Percentiles rank a stretch among this genome's conserved stretches.
These are phyloP conservation scores for Sarcophilus harrisii DNA, from an alignment of 2,797 vertebrate genomes.

Conservation along the genomic window DNA sequence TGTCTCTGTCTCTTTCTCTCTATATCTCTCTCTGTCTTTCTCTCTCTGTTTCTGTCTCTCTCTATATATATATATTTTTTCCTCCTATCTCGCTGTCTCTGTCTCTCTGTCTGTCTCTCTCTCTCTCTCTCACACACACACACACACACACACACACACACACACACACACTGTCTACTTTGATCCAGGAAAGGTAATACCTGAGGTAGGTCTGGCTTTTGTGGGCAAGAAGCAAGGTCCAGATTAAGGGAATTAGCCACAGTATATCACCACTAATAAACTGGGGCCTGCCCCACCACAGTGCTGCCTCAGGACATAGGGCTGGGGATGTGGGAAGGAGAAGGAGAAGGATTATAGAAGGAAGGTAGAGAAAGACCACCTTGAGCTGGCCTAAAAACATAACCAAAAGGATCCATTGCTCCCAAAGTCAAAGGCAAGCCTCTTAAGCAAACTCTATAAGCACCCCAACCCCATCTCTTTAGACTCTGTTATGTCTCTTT, in stretches of 20 bases:
- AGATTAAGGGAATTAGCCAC: constrained; percentile 89
- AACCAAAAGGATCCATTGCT: background rate
- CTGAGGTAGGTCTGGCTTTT: constrained; percentile 87
- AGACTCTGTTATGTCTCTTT: background rate
- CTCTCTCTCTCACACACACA: too few relatives aligned
- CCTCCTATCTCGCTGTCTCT: too few relatives aligned
- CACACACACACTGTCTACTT: constrained; percentile 80
- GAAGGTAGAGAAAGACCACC: background rate
- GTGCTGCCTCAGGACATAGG: constrained; percentile 76
- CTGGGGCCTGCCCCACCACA: constrained; percentile 84
- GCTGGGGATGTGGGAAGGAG: background rate
- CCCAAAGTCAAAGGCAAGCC: background rate
- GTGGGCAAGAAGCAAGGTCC: constrained; percentile 83
- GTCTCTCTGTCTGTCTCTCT: too few relatives aligned
- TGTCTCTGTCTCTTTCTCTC: too few relatives aligned
- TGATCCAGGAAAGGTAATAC: constrained; percentile 88
- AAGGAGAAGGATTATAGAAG: background rate
- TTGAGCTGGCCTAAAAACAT: background rate
- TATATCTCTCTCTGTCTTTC: too few relatives aligned
- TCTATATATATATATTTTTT: too few relatives aligned
- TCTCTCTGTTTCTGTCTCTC: too few relatives aligned
- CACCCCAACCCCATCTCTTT: background rate
- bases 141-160: background rate
- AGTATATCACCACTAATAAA: constrained; percentile 88
- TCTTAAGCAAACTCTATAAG: background rate